A percentile compares a stretch with the other conserved stretches of the same genome.
Conservation (phyloP, 2,888 invertebrate species). For the Chymomyza amoena region DNA sequence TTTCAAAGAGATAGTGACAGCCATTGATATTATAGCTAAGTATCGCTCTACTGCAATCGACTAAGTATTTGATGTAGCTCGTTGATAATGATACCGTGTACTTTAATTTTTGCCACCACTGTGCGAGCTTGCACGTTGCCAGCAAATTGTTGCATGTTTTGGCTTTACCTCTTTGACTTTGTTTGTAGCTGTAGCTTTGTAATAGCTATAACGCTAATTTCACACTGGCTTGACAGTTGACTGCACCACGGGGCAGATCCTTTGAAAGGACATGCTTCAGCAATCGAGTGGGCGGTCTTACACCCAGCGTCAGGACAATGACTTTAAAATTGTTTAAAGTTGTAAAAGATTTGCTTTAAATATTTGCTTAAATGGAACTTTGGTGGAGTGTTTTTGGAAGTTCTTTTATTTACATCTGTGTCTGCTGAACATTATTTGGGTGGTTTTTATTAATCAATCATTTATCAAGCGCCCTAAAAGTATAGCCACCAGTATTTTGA, state of each 20-base stretch:
- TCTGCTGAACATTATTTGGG: not conserved
- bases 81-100: not conserved
- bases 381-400: not conserved
- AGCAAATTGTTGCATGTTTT: constrained; percentile 56
- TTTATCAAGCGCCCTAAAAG: constrained; percentile 22
- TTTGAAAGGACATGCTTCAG: not conserved
- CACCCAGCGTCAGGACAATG: not conserved
- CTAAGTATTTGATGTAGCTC: not conserved
- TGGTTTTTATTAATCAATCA: constrained; percentile 7
- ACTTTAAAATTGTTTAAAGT: not conserved
- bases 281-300: not conserved
- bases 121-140: constrained; percentile 51
- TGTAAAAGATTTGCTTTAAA: not conserved
- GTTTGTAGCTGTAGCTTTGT: constrained; percentile 26
- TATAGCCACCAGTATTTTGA: too few relatives aligned
- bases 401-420: not conserved
- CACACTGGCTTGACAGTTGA: constrained; percentile 59
- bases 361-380: not conserved
- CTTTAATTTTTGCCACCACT: constrained; percentile 5
- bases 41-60: too few relatives aligned
- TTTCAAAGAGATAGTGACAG: too few relatives aligned
- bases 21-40: too few relatives aligned
- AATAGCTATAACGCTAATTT: constrained; percentile 58
- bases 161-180: constrained; percentile 22
- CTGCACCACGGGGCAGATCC: constrained; percentile 30